Evolutionary conservation across 2,113 vertebrate species (phyloP).

Genomic region (Anseranas semipalmata): DNA sequence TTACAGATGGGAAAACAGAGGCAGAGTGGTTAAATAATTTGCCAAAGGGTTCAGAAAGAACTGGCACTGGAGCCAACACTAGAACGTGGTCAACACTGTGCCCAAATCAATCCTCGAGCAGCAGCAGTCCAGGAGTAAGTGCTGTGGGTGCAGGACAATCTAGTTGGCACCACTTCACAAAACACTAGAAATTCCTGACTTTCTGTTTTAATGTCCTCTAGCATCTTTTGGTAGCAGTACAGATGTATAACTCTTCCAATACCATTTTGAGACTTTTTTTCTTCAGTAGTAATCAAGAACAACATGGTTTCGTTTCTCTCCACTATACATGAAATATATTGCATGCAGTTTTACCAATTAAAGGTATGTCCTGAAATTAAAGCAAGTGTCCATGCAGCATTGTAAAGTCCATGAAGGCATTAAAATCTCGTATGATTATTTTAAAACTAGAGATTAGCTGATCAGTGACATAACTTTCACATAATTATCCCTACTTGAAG

Average conservation of each 20-base stretch:
- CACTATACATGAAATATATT: conserved; percentile 30
- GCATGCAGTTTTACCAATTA: conserved; percentile 56
- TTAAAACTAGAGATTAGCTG: conserved; percentile 14
- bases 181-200: conserved; percentile 42
- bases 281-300: conserved; percentile 29
- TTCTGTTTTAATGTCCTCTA: conserved; percentile 33
- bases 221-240: conserved; percentile 15
- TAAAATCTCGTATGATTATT: background rate
- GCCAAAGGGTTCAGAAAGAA: conserved; percentile 9
- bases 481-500: conserved; percentile 6
- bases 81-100: background rate
- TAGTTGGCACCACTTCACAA: conserved; percentile 17
- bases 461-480: background rate
- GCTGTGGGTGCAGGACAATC: conserved; percentile 44
- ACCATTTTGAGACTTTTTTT: background rate
- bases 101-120: background rate
- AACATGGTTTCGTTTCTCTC: conserved; percentile 57
- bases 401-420: conserved; percentile 29
- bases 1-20: conserved; percentile 65
- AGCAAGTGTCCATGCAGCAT: conserved; percentile 51
- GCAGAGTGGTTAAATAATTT: conserved; percentile 57
- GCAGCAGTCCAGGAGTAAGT: conserved; percentile 13
- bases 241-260: conserved; percentile 28
- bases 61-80: background rate
- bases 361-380: conserved; percentile 44